A percentile compares a stretch with the other conserved stretches of the same genome.
These are phyloP conservation scores for Nemapogon koenigi DNA, from an alignment of 2,888 invertebrate species.

Conservation along the genomic window DNA sequence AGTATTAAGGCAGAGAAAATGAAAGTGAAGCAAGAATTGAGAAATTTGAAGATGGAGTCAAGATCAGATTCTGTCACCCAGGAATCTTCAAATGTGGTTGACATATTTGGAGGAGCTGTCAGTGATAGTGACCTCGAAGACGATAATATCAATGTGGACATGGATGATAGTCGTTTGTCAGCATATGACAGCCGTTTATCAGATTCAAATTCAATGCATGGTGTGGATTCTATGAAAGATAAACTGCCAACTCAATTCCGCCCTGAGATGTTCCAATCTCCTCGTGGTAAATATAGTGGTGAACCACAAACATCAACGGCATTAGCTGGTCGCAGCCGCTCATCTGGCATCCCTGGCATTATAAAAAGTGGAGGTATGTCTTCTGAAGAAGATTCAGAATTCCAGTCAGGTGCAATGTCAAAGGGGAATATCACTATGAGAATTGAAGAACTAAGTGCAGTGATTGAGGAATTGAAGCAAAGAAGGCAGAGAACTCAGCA, in stretches of 20 bases:
- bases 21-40: constrained; percentile 30
- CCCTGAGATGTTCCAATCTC: constrained; percentile 37
- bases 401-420: constrained; percentile 32
- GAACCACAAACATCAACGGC: neutral
- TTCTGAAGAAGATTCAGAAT: constrained; percentile 41
- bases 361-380: constrained; percentile 26
- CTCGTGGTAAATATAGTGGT: constrained; percentile 16
- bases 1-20: constrained; percentile 32
- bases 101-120: constrained; percentile 92
- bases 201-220: constrained; percentile 56
- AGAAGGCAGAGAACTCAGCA: constrained; percentile 80
- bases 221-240: constrained; percentile 25
- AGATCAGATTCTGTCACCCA: constrained; percentile 24
- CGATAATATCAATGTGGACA: constrained; percentile 77
- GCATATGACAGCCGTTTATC: constrained; percentile 77
- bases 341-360: neutral
- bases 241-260: constrained; percentile 37
- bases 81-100: constrained; percentile 55
- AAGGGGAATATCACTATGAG: constrained; percentile 66
- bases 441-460: constrained; percentile 74
- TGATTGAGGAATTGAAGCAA: constrained; percentile 77
- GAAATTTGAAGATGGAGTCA: constrained; percentile 24
- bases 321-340: neutral
- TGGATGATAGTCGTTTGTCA: constrained; percentile 81
- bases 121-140: constrained; percentile 88